Conservation (phyloP, 2,888 invertebrate genomes). For the Notodonta ziczac region DNA sequence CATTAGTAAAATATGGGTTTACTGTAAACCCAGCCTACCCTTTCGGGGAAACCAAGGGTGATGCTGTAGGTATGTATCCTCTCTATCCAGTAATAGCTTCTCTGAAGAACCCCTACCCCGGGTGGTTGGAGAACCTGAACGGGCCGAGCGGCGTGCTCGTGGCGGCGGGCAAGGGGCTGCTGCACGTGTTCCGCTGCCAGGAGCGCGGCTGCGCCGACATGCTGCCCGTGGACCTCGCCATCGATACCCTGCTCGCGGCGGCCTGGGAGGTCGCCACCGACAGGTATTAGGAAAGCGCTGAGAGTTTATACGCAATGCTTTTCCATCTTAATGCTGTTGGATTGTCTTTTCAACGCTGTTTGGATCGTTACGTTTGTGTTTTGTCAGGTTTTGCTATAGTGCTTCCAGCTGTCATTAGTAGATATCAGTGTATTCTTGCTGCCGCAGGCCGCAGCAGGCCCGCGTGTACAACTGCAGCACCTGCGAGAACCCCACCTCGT, state of each 20-base stretch:
- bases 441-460: slow-evolving; percentile 57
- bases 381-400: too few relatives aligned
- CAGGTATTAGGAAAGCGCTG: slow-evolving; percentile 51
- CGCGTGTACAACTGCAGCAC: slow-evolving; percentile 92
- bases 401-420: not conserved
- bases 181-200: slow-evolving; percentile 87
- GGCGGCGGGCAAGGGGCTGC: slow-evolving; percentile 89
- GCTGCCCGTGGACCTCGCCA: slow-evolving; percentile 92
- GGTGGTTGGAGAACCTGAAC: slow-evolving; percentile 98
- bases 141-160: slow-evolving; percentile 92
- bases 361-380: too few relatives aligned
- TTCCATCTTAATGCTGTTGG: too few relatives aligned
- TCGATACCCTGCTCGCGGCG: slow-evolving; percentile 89
- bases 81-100: slow-evolving; percentile 85
- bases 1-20: too few relatives aligned
- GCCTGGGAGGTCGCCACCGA: slow-evolving; percentile 88
- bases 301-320: too few relatives aligned
- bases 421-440: not conserved
- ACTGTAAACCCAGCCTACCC: too few relatives aligned
- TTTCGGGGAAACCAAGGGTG: too few relatives aligned
- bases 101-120: slow-evolving; percentile 85
- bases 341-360: too few relatives aligned
- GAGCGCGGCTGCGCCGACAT: slow-evolving; percentile 86
- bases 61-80: too few relatives aligned
- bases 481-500: slow-evolving; percentile 88